Percentiles rank a stretch among this genome's conserved stretches.
phyloP scores from a whole-genome alignment of 92 coral and sea anemone species.

The Paragorgia papillata region DNA sequence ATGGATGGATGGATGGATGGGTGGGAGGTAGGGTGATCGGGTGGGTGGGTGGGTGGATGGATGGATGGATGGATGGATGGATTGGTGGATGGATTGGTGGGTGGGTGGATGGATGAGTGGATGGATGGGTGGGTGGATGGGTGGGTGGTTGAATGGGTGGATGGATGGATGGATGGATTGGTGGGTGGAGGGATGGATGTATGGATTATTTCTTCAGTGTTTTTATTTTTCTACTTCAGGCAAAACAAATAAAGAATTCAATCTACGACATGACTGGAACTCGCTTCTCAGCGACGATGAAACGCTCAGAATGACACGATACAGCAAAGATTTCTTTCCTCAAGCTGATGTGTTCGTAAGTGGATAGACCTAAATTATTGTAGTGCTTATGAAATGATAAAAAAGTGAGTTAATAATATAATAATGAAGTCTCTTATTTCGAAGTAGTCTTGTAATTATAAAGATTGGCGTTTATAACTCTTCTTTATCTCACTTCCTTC shows the following conservation, averaged over 20 bases:
- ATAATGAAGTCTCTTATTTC: no score
- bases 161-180: no score
- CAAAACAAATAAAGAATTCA: conserved; percentile 96
- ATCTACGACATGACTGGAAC: conserved; percentile 97
- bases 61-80: background rate
- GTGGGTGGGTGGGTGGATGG: background rate
- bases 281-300: conserved; percentile 97
- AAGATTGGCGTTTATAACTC: no score
- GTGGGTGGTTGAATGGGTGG: no score
- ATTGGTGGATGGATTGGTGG: background rate
- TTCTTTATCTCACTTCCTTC: no score
- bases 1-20: background rate
- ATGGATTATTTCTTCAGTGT: no score
- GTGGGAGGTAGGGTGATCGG: no score
- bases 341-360: conserved; percentile 83
- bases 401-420: no score
- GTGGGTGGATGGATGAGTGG: background rate
- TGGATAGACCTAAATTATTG: background rate
- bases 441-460: no score
- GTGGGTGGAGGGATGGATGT: no score
- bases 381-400: no score
- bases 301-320: conserved; percentile 74
- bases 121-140: background rate
- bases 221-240: conserved; percentile 50
- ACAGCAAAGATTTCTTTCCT: conserved; percentile 87